Conservation (phyloP, 2,888 invertebrate genomes). For the Stictocephala bisonia region DNA sequence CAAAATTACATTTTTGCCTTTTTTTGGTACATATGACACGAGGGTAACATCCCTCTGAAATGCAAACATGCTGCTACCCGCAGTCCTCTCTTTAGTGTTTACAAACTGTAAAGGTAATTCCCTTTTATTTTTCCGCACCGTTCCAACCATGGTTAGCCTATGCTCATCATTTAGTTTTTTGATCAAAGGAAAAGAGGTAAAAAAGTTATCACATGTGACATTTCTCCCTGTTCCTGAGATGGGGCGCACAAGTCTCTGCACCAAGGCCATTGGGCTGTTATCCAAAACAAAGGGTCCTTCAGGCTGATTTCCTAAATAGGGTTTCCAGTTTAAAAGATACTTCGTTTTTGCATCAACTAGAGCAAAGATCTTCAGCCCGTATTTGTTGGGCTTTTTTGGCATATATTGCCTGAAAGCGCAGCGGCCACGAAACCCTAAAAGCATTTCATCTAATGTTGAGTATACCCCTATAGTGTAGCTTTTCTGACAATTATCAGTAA, state of each 20-base stretch:
- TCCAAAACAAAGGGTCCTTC: conserved; percentile 28
- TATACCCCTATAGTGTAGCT: neutral
- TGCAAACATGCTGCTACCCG: neutral
- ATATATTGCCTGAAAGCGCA: too few species aligned
- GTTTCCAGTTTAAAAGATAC: conserved; percentile 39
- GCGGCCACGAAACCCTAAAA: neutral
- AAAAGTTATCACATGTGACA: too few species aligned
- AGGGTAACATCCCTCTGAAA: neutral
- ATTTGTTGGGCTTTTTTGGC: too few species aligned
- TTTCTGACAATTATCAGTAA: neutral
- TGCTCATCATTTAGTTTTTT: neutral
- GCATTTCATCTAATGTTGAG: neutral
- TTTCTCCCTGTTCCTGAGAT: conserved; percentile 44
- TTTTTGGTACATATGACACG: neutral
- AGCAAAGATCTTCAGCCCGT: conserved; percentile 48
- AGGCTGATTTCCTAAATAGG: conserved; percentile 45
- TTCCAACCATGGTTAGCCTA: neutral
- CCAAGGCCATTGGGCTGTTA: conserved; percentile 26
- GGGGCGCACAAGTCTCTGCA: conserved; percentile 33
- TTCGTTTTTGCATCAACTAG: conserved; percentile 31
- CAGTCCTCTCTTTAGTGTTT: neutral
- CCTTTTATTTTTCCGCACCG: too few species aligned
- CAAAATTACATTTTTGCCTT: too few species aligned
- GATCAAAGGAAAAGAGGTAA: neutral
- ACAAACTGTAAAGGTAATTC: neutral